phyloP scores from a whole-genome alignment of 2,113 vertebrate species.

The Oryzias curvinotus region DNA sequence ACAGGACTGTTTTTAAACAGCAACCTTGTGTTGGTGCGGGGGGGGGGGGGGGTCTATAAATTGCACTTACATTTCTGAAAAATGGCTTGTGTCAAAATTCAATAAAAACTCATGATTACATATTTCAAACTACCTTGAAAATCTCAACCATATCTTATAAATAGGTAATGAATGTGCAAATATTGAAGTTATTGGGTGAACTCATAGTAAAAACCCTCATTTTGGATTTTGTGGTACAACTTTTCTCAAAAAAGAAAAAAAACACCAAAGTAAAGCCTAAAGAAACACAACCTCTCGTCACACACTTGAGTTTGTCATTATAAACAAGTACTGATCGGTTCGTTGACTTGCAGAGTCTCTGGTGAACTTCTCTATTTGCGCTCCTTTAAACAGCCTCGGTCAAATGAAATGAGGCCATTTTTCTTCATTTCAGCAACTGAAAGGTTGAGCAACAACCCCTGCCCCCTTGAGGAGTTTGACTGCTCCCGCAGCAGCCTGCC shows the following conservation, averaged over 20 bases:
- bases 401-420: constrained; percentile 6
- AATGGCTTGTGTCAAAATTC: not conserved
- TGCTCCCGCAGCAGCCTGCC: not conserved
- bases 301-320: not conserved
- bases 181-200: too few species aligned
- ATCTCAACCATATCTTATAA: too few species aligned
- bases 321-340: not conserved
- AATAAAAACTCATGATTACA: not conserved
- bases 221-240: too few species aligned
- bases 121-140: too few species aligned
- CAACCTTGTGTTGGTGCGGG: too few species aligned
- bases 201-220: too few species aligned
- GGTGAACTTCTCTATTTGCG: not conserved
- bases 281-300: not conserved
- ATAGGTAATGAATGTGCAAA: too few species aligned
- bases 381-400: not conserved
- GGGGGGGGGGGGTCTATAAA: too few species aligned
- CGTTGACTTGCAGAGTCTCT: not conserved
- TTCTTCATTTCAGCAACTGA: constrained; percentile 7
- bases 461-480: not conserved
- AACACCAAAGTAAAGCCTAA: not conserved
- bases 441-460: constrained; percentile 20
- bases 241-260: too few species aligned
- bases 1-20: too few species aligned
- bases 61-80: not conserved